Conservation (phyloP, 2,797 vertebrate genomes). For the Calcarius lapponicus region DNA sequence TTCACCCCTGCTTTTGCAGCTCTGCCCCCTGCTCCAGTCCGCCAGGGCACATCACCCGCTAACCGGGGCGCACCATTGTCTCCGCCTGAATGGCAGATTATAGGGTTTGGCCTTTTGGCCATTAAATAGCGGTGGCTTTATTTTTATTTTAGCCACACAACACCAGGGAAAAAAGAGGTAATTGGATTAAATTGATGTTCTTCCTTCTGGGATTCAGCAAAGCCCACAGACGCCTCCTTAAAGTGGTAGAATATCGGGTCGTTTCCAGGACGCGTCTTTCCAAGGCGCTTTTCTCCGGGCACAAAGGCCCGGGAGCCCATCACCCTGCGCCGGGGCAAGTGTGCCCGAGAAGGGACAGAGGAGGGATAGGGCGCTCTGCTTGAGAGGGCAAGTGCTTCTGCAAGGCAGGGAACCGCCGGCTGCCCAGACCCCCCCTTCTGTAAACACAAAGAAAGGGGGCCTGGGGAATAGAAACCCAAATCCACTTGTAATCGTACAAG, state of each 20-base stretch:
- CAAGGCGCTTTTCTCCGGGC: background rate
- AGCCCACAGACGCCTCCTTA: conserved; percentile 58
- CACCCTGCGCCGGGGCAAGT: background rate
- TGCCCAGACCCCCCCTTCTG: conserved; percentile 78
- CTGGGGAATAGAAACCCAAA: conserved; percentile 93
- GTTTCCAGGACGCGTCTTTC: background rate
- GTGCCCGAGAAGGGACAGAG: conserved; percentile 17
- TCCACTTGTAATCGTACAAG: conserved; percentile 95
- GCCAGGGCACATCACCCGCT: background rate
- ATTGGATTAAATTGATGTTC: conserved; percentile 70
- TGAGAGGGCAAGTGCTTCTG: conserved; percentile 9
- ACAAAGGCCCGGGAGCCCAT: conserved; percentile 1
- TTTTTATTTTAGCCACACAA: conserved; percentile 56
- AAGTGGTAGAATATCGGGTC: conserved; percentile 32
- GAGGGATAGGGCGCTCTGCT: background rate
- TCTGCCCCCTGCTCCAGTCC: background rate
- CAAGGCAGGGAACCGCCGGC: conserved; percentile 47
- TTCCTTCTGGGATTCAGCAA: conserved; percentile 63
- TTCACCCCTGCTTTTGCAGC: background rate
- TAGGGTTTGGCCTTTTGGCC: conserved; percentile 44
- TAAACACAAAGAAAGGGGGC: conserved; percentile 86
- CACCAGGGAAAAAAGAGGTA: conserved; percentile 38
- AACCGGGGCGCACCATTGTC: background rate
- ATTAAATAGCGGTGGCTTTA: conserved; percentile 5
- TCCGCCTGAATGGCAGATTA: background rate